Conservation (phyloP, 2,888 invertebrate genomes). For the Dicyrtoma fusca region DNA sequence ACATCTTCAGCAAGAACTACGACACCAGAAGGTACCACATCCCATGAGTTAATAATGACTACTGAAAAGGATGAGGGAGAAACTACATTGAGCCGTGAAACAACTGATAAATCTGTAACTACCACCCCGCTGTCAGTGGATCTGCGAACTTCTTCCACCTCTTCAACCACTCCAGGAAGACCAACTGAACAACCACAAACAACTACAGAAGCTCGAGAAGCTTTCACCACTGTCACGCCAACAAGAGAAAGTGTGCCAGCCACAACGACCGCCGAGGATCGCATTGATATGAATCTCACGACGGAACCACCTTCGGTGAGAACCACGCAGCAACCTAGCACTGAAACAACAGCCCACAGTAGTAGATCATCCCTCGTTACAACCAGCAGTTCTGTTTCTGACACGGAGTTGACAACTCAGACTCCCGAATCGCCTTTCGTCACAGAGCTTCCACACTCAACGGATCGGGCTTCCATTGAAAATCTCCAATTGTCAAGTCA, state of each 20-base stretch:
- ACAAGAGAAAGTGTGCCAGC: neutral
- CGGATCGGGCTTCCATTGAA: neutral
- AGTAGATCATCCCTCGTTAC: neutral
- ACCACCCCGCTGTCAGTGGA: neutral
- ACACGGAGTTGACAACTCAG: neutral
- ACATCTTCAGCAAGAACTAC: no score
- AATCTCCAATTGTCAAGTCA: conserved; percentile 8
- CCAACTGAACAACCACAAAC: conserved; percentile 8
- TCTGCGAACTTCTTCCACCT: neutral
- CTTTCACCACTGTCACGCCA: neutral
- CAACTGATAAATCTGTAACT: neutral
- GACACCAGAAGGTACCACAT: no score
- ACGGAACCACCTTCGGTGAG: conserved; percentile 12
- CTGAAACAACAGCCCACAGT: no score
- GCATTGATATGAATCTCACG: conserved; percentile 35
- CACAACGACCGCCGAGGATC: neutral
- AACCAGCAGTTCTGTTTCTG: neutral
- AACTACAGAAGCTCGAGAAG: neutral
- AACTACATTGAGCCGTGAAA: neutral
- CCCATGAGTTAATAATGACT: no score
- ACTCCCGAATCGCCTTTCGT: neutral
- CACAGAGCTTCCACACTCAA: conserved; percentile 7
- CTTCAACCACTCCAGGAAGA: neutral
- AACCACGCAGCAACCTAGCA: neutral
- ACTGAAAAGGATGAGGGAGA: no score